Evolutionary conservation across 2,888 invertebrate genomes (phyloP), one percentile per base, ranked within the genome.

Genomic region (Cheilosia soror): DNA sequence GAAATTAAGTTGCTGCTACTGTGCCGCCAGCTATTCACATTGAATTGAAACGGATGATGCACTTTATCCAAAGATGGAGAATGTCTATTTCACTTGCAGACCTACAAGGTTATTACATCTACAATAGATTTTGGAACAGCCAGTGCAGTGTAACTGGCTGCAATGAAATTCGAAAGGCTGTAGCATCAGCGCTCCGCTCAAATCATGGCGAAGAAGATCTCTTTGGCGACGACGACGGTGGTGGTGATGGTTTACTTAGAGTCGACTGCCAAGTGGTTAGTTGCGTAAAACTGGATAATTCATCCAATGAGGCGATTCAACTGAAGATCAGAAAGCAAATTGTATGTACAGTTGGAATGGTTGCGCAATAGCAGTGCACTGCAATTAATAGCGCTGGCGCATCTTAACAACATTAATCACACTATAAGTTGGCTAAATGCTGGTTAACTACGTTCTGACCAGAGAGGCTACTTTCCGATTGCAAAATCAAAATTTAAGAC

Each of bases 101-200:
- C 29, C 47, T 15, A 27, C 82, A 83, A 83, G 82, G 82, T 78
- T 83, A 78, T 62, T 51, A 55, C 37, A 37, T 65, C 27, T 25
- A 44, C 44, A 20, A 40, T 25, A 20, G 7, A 58, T 58, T 65
- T 66, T 49, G 62, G 80, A 75, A 66, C 44, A 71, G 69, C 31
- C 63, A 65, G 60, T 68, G 58, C 65, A 42, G 40, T 53, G 47
- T 47, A 53, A 62, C 33, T 58, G 69, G 66, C 60, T 66, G 65
- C 60, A 55, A 31, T 58, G 65, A 77, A 66, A 82, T 78, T 83
- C 60, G 82, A 83, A 83, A 83, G 82, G 78, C 82, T 78, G 44
- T 40, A 82, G 25, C 58, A 53, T 57, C 63, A 51, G n/a, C 29
- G 11, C 37, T 37, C 37, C 29, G 11, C 37, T 37, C 37, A 49